These are phyloP conservation scores for Euthynnus affinis DNA, from an alignment of 2,797 vertebrate species.

Conservation along the genomic window DNA sequence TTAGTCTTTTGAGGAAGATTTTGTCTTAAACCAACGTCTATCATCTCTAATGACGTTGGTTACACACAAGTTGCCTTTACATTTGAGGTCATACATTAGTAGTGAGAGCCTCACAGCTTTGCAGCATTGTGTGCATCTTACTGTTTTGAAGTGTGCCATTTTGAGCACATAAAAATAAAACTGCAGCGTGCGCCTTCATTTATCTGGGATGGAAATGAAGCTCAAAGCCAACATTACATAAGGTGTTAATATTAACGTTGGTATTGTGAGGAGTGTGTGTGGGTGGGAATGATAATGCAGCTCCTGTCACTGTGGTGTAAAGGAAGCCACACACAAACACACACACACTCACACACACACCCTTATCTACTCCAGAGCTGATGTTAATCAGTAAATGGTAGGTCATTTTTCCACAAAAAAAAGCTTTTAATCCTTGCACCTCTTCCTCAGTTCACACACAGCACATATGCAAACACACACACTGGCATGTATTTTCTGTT, in stretches of 20 bases:
- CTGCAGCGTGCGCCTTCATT: slow-evolving; percentile 35
- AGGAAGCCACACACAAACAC: slow-evolving; percentile 31
- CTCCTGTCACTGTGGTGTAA: slow-evolving; percentile 65
- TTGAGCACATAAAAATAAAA: slow-evolving; percentile 43
- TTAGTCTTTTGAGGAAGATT: no score
- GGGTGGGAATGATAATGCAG: slow-evolving; percentile 83
- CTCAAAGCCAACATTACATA: slow-evolving; percentile 60
- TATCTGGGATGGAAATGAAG: slow-evolving; percentile 48
- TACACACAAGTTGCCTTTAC: slow-evolving; percentile 5
- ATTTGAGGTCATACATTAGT: slow-evolving; percentile 1
- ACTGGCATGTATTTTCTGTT: background rate
- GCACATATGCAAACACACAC: background rate
- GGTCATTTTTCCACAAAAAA: slow-evolving; percentile 32
- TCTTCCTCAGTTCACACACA: background rate
- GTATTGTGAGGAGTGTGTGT: slow-evolving; percentile 56
- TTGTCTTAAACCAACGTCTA: no score
- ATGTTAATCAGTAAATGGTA: slow-evolving; percentile 47
- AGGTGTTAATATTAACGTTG: slow-evolving; percentile 64
- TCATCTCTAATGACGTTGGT: background rate
- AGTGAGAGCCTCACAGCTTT: slow-evolving; percentile 25
- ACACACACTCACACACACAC: slow-evolving; percentile 22
- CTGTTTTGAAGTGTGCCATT: slow-evolving; percentile 38
- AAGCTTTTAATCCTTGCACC: slow-evolving; percentile 16
- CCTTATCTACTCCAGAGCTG: slow-evolving; percentile 34
- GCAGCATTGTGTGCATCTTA: slow-evolving; percentile 15